Evolutionary conservation across 2,797 vertebrate genomes (phyloP), one percentile per base, ranked within the genome.

Genomic region (Xenops minutus): DNA sequence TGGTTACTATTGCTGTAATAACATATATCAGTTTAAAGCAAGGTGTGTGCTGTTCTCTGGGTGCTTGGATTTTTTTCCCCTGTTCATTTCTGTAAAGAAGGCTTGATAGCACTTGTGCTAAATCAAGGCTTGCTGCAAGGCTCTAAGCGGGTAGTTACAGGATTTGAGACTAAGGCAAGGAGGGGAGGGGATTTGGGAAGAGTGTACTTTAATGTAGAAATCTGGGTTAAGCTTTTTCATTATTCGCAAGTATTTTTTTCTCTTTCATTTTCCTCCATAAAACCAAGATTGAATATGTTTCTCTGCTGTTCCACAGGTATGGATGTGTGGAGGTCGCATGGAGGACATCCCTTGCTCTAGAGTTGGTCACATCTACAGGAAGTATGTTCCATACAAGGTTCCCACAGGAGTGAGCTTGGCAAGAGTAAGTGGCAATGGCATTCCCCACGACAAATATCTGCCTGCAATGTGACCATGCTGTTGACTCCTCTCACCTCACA

Each of bases 271-370:
- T 73, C 49, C 13, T 91, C n/a, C 14, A 2, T 41, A 58, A 92
- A 94, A 59, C 73, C 67, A 29, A 54, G 37, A 90, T 2, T 91
- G 46, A 93, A 64, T 17, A 14, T 79, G 37, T 78, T 64, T 93
- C 55, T 74, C 71, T 27, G 48, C 74, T 90, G 52, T 85, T 75
- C 71, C 83, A 27, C 92, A 99, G 99, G 99, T 99, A 10, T 99
- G 99, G 99, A 99, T 99, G 99, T 99, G 99, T 83, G 99, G 99
- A 5, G 99, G 99, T 22, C 98, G 98, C 49, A 99, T 99, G 99
- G 99, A 99, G 97, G 99, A 99, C 97, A 98, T 99, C 37, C 99
- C 99, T n/a, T 99, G 99, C 96, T 99, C 99, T 84, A 98, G 99
- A 91, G 99, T 99, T 46, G 99, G 99, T 32, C 99, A 99, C 91